Evolutionary conservation across 1,140 invertebrate genomes (phyloP).

Genomic region (Stegodyphus dumicola): DNA sequence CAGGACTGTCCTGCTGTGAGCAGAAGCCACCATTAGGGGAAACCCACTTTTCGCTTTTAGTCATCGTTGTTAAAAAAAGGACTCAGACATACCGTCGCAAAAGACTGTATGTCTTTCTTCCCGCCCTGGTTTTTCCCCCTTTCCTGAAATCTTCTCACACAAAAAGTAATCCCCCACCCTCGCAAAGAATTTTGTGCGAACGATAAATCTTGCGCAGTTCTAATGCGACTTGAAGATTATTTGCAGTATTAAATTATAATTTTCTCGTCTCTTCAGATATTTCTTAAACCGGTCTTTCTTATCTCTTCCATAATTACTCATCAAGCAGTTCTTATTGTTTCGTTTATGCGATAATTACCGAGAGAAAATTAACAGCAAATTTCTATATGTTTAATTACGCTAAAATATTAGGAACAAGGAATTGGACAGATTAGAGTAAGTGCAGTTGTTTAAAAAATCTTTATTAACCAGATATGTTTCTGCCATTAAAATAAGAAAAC

Average conservation of each 20-base stretch:
- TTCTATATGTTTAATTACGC: too few species aligned
- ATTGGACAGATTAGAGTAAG: too few species aligned
- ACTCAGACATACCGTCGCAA: neutral
- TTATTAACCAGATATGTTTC: too few species aligned
- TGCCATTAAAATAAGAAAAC: too few species aligned
- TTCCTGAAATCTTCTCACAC: neutral
- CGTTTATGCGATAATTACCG: too few species aligned
- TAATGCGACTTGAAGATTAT: neutral
- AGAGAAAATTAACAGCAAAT: too few species aligned
- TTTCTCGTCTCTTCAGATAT: neutral
- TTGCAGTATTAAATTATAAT: neutral
- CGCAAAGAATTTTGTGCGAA: neutral
- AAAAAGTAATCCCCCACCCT: neutral
- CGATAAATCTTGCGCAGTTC: neutral
- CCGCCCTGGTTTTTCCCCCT: neutral
- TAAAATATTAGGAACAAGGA: too few species aligned
- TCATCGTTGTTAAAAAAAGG: neutral
- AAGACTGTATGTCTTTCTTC: neutral
- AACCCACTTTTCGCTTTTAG: neutral
- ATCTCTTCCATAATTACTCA: too few species aligned
- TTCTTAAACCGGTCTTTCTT: neutral
- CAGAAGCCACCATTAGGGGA: slow-evolving; percentile 44
- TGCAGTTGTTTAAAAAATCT: too few species aligned
- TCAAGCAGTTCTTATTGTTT: too few species aligned
- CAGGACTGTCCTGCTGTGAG: slow-evolving; percentile 57